Percentiles rank a stretch among this genome's conserved stretches.
Evolutionary conservation across 2,113 vertebrate species (phyloP).

Genomic region (Malurus melanocephalus): DNA sequence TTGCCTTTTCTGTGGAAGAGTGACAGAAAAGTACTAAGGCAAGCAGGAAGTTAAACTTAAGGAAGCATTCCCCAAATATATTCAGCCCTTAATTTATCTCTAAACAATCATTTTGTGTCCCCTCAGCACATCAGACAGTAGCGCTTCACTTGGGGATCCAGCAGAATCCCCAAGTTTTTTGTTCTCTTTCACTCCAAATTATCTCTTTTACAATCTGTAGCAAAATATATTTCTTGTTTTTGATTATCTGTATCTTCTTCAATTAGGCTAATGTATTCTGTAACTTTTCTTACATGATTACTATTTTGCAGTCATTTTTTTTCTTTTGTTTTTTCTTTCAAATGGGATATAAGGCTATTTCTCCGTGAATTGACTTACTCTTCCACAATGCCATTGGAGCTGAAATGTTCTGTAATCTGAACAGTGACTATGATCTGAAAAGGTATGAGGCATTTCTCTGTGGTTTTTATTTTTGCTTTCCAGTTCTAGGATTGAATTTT

Average conservation of each 20-base stretch:
- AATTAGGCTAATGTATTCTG: neutral
- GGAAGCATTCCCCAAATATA: neutral
- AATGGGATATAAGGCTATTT: neutral
- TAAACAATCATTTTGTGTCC: neutral
- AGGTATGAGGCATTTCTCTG: neutral
- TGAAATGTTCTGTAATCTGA: neutral
- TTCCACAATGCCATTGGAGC: neutral
- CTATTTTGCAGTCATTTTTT: neutral
- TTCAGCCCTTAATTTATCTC: neutral
- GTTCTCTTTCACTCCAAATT: neutral
- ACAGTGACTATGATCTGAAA: neutral
- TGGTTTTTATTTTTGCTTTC: neutral
- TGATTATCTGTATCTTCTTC: neutral
- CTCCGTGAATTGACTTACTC: neutral
- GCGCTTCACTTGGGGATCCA: neutral
- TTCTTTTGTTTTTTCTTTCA: neutral
- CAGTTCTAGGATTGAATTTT: neutral
- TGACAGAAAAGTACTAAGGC: neutral
- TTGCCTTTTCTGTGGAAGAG: neutral
- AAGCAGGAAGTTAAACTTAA: neutral
- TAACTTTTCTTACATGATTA: neutral
- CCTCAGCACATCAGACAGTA: neutral
- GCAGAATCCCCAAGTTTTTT: neutral
- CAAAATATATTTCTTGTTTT: neutral
- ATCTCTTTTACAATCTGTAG: neutral